phyloP scores from a whole-genome alignment of 2,888 invertebrate species.

The Tetragonisca angustula region DNA sequence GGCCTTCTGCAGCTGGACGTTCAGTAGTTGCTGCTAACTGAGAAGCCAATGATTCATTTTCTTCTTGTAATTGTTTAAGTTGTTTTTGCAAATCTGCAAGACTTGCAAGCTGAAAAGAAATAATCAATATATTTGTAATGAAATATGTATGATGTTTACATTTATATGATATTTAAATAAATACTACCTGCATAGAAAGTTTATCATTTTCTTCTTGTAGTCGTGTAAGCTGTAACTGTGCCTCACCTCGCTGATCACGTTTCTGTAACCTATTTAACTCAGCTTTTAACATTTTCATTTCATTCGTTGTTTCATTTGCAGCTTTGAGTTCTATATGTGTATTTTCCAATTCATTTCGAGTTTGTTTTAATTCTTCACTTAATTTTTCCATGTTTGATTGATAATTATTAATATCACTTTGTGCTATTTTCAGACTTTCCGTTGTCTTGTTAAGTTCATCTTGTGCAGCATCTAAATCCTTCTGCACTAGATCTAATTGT shows the following conservation, averaged over 20 bases:
- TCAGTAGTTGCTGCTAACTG: conserved; percentile 83
- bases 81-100: conserved; percentile 76
- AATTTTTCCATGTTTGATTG: conserved; percentile 67
- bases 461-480: conserved; percentile 66
- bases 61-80: conserved; percentile 80
- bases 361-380: conserved; percentile 68
- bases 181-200: conserved; percentile 83
- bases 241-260: conserved; percentile 68
- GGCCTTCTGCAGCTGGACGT: conserved; percentile 82
- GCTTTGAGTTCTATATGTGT: conserved; percentile 60
- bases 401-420: conserved; percentile 66
- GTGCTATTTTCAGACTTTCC: conserved; percentile 67
- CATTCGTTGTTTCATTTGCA: conserved; percentile 52
- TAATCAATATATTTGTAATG: conserved; percentile 2
- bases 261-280: conserved; percentile 70
- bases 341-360: conserved; percentile 71
- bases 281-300: conserved; percentile 63
- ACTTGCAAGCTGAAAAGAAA: conserved; percentile 68
- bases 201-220: conserved; percentile 85
- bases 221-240: conserved; percentile 81
- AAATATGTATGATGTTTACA: conserved; percentile 15
- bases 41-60: conserved; percentile 82
- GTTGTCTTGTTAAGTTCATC: conserved; percentile 66
- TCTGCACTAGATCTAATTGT: conserved; percentile 66
- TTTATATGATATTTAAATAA: not conserved